These are phyloP conservation scores for Lepus americanus DNA, from an alignment of 2,113 vertebrate genomes.

Conservation along the genomic window DNA sequence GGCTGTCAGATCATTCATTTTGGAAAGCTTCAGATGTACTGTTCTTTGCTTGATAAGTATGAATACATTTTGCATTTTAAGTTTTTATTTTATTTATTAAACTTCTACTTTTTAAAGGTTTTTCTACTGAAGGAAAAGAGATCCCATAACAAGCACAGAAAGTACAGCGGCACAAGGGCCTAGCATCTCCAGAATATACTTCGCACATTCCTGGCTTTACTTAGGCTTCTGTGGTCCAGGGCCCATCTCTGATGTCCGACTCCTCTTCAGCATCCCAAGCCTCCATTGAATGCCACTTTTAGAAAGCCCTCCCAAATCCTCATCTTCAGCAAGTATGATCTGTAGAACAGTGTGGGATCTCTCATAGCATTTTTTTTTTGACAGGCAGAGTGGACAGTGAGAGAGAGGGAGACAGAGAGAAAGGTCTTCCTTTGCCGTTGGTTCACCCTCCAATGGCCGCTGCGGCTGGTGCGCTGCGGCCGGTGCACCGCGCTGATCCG, in stretches of 20 bases:
- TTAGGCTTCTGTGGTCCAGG: background rate
- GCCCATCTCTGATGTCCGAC: background rate
- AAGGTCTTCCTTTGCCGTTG: no score
- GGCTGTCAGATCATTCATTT: constrained; percentile 62
- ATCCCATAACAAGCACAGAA: background rate
- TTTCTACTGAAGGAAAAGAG: constrained; percentile 29
- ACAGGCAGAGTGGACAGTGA: no score
- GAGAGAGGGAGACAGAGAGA: no score
- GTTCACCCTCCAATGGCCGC: no score
- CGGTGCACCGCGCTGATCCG: no score
- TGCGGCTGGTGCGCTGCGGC: no score
- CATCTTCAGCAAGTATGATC: background rate
- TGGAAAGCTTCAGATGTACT: constrained; percentile 56
- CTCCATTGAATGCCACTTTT: background rate
- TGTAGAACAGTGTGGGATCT: background rate
- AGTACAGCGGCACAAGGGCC: background rate
- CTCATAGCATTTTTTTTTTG: background rate
- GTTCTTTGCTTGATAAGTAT: constrained; percentile 71
- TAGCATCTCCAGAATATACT: background rate
- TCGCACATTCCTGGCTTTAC: background rate
- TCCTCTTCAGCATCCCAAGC: background rate
- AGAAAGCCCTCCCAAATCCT: background rate
- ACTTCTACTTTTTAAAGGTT: constrained; percentile 54
- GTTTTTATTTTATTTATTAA: constrained; percentile 57
- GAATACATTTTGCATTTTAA: constrained; percentile 64